Percentiles rank a stretch among this genome's conserved stretches.
These are phyloP conservation scores for Zoanthus sansibaricus DNA, from an alignment of 92 coral and sea anemone genomes.

Conservation along the genomic window DNA sequence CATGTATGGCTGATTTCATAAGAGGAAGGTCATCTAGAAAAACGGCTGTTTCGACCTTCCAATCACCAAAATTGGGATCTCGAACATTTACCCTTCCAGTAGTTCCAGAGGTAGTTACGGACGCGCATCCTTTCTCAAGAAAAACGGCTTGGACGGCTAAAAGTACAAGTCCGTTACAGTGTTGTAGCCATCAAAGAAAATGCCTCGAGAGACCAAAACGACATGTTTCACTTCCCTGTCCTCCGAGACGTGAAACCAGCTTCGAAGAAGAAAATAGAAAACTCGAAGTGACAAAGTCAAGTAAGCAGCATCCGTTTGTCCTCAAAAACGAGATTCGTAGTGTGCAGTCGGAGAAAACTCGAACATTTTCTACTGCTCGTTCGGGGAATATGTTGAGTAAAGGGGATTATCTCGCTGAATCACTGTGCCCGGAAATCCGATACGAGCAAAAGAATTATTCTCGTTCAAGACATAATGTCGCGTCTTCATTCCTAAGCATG, in stretches of 20 bases:
- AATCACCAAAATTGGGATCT: constrained; percentile 1
- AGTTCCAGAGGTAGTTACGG: constrained; percentile 6
- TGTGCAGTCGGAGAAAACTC: neutral
- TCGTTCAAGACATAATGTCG: neutral
- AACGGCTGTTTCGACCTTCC: neutral
- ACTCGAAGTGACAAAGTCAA: constrained; percentile 1
- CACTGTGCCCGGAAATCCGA: neutral
- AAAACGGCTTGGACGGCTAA: constrained; percentile 50
- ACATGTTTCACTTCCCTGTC: constrained; percentile 30
- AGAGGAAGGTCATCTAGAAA: neutral
- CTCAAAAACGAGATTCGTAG: neutral
- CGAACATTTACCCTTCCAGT: constrained; percentile 15
- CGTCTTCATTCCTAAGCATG: constrained; percentile 7
- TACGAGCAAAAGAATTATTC: neutral
- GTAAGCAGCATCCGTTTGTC: neutral
- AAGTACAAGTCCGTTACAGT: neutral
- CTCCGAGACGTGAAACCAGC: constrained; percentile 18
- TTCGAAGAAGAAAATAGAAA: neutral
- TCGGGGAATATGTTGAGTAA: neutral
- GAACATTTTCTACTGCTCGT: constrained; percentile 17
- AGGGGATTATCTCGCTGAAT: neutral
- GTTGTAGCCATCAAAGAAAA: too few species aligned
- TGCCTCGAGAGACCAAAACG: constrained; percentile 12
- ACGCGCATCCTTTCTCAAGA: neutral
- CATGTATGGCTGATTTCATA: constrained; percentile 20